phyloP scores from a whole-genome alignment of 2,113 vertebrate genomes.

The Colinus virginianus region DNA sequence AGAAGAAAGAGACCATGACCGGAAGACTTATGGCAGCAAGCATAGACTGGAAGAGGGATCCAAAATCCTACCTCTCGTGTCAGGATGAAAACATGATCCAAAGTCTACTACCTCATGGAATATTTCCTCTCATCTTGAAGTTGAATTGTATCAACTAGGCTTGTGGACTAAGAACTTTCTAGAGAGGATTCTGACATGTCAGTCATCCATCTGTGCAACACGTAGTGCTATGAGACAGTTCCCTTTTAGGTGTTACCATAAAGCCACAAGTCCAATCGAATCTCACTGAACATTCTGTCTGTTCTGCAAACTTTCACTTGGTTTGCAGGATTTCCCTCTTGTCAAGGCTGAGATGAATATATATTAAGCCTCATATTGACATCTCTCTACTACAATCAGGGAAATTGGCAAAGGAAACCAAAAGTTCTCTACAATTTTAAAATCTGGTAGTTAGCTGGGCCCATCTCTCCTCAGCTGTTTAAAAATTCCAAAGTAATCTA shows the following conservation, averaged over 20 bases:
- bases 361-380: background rate
- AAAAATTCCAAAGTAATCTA: background rate
- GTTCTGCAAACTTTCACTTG: background rate
- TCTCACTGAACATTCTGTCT: background rate
- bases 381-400: background rate
- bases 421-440: background rate
- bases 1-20: background rate
- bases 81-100: background rate
- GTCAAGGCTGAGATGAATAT: background rate
- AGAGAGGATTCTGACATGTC: background rate
- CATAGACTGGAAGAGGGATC: background rate
- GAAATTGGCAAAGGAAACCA: background rate
- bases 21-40: background rate
- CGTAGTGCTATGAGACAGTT: background rate
- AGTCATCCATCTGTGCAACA: background rate
- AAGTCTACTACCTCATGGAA: background rate
- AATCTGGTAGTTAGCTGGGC: background rate
- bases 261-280: background rate
- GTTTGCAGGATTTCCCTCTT: background rate
- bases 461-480: background rate
- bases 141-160: background rate
- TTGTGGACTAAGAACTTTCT: background rate
- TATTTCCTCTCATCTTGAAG: background rate
- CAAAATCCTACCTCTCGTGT: rapidly evolving
- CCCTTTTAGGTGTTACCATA: background rate